phyloP scores from a whole-genome alignment of 2,888 invertebrate species.

The Orthonychiurus folsomi region DNA sequence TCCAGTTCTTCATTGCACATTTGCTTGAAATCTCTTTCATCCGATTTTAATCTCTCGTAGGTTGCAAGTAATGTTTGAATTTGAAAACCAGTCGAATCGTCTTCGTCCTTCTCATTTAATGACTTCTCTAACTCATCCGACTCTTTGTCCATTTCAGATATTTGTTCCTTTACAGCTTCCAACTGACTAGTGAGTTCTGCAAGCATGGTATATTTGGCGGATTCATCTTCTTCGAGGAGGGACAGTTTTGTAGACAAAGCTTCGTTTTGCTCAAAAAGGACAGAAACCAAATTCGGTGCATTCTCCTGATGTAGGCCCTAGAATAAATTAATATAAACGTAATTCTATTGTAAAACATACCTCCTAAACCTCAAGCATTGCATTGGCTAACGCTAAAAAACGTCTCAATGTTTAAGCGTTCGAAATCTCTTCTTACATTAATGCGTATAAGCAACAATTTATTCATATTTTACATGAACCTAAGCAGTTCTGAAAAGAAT shows the following conservation, averaged over 20 bases:
- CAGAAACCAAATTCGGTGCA: background rate
- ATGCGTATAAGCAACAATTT: background rate
- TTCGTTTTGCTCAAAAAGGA: background rate
- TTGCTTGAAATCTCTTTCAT: slow-evolving; percentile 64
- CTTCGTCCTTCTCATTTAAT: background rate
- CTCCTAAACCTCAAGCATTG: too few species aligned
- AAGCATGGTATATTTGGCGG: background rate
- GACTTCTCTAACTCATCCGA: background rate
- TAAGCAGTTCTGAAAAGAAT: background rate
- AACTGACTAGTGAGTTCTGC: background rate
- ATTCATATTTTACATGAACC: too few species aligned
- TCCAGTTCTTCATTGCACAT: slow-evolving; percentile 60
- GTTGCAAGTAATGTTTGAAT: slow-evolving; percentile 6
- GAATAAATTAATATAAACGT: background rate
- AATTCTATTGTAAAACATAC: too few species aligned
- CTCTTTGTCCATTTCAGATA: background rate
- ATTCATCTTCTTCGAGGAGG: background rate
- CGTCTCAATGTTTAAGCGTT: too few species aligned
- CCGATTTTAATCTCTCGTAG: slow-evolving; percentile 60
- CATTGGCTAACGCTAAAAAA: too few species aligned
- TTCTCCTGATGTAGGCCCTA: background rate
- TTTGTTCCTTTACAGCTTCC: background rate
- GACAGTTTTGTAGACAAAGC: background rate
- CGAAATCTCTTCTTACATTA: too few species aligned
- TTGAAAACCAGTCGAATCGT: background rate